phyloP scores from a whole-genome alignment of 2,113 vertebrate species.

The Psettodes erumei region DNA sequence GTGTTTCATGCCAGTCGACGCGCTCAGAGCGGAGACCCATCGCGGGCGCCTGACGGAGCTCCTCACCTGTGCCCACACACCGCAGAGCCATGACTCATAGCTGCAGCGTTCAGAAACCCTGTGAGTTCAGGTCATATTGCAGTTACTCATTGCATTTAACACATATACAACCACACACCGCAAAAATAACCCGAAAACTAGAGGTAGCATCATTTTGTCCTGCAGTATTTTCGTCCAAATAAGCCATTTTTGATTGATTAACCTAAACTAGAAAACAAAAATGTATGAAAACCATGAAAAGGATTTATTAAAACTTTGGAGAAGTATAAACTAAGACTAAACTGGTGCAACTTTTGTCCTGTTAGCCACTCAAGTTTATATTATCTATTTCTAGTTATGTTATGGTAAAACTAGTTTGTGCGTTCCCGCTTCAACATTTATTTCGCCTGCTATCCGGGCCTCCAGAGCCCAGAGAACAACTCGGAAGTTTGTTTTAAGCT shows the following conservation, averaged over 20 bases:
- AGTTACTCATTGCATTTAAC: not conserved
- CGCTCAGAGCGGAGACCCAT: constrained; percentile 36
- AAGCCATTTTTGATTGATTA: not conserved
- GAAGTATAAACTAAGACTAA: too few species aligned
- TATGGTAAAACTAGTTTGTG: not conserved
- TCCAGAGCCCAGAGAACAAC: too few species aligned
- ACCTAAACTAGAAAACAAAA: not conserved
- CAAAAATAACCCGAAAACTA: not conserved
- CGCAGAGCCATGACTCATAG: constrained; percentile 30
- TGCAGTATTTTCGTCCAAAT: too few species aligned
- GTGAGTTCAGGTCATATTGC: not conserved
- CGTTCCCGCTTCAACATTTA: too few species aligned
- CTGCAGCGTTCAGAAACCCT: not conserved
- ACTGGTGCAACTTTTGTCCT: too few species aligned
- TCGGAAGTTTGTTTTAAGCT: too few species aligned
- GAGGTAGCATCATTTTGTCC: too few species aligned
- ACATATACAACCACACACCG: not conserved
- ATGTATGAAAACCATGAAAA: too few species aligned
- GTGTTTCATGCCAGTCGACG: constrained; percentile 53
- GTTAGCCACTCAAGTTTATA: not conserved
- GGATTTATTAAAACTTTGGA: too few species aligned
- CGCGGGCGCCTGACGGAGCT: constrained; percentile 32
- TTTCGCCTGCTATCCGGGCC: not conserved
- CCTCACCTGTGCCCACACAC: constrained; percentile 43
- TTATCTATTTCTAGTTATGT: not conserved